These are phyloP conservation scores for Arctia plantaginis DNA, from an alignment of 2,888 invertebrate genomes.

Conservation along the genomic window DNA sequence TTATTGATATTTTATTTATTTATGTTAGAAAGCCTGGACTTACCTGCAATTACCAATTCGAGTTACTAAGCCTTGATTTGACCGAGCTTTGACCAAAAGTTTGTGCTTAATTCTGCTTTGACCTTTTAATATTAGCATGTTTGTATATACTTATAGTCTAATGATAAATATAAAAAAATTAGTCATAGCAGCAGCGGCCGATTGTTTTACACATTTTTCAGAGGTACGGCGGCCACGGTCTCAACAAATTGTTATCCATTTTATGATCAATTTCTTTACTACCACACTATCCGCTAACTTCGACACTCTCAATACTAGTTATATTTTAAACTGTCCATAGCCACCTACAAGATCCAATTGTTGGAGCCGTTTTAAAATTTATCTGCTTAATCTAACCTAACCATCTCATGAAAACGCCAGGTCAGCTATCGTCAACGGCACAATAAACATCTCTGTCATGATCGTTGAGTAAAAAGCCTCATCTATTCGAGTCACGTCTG, in stretches of 20 bases:
- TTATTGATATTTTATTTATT: too few relatives aligned
- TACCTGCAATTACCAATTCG: too few relatives aligned
- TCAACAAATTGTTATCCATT: background rate
- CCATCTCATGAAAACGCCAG: slow-evolving; percentile 4
- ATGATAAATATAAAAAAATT: background rate
- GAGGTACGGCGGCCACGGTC: too few relatives aligned
- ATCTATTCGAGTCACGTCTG: slow-evolving; percentile 24
- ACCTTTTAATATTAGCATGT: background rate
- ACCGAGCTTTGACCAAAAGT: too few relatives aligned
- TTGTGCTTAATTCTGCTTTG: too few relatives aligned
- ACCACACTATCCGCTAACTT: background rate
- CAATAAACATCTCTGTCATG: slow-evolving; percentile 14
- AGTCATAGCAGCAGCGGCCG: background rate
- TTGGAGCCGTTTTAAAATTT: background rate
- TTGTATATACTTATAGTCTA: background rate
- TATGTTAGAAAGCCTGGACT: too few relatives aligned
- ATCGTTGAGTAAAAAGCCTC: slow-evolving; percentile 14
- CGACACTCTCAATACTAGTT: background rate
- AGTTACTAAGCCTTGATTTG: too few relatives aligned
- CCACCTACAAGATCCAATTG: background rate
- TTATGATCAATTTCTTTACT: background rate
- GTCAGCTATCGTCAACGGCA: slow-evolving; percentile 3
- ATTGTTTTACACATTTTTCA: background rate
- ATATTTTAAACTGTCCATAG: background rate
- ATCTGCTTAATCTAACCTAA: background rate